A percentile compares a stretch with the other conserved stretches of the same genome.
These are phyloP conservation scores for Amphimallon solstitiale DNA, from an alignment of 2,888 invertebrate species.

Conservation along the genomic window DNA sequence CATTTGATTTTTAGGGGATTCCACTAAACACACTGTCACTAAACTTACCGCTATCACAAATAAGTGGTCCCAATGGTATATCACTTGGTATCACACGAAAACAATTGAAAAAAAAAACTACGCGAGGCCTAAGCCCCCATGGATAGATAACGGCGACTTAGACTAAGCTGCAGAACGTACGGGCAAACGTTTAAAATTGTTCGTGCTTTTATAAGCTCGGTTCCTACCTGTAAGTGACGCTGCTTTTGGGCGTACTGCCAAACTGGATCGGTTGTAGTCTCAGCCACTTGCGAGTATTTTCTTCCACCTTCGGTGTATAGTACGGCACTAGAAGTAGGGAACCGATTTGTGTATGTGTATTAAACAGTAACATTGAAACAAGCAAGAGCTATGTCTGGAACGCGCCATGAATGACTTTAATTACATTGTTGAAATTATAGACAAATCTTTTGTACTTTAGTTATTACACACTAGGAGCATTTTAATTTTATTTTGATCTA, in stretches of 20 bases:
- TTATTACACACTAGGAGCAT: neutral
- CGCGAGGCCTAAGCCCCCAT: constrained; percentile 59
- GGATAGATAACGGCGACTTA: constrained; percentile 43
- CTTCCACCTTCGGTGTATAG: constrained; percentile 22
- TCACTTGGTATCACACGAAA: constrained; percentile 52
- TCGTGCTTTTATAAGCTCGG: constrained; percentile 71
- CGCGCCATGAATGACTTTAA: constrained; percentile 25
- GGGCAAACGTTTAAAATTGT: constrained; percentile 66
- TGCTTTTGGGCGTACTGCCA: constrained; percentile 54
- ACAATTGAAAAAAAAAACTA: constrained; percentile 46
- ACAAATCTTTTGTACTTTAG: constrained; percentile 16
- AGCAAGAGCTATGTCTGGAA: constrained; percentile 24
- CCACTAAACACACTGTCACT: constrained; percentile 41
- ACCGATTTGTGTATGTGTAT: constrained; percentile 1
- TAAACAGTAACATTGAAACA: constrained; percentile 22
- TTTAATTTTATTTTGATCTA: neutral
- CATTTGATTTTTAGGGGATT: constrained; percentile 13
- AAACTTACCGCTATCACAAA: constrained; percentile 62
- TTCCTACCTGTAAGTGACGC: constrained; percentile 65
- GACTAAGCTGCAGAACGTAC: constrained; percentile 68
- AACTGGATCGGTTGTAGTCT: constrained; percentile 50
- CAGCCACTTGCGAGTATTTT: constrained; percentile 34
- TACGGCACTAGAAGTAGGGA: constrained; percentile 9
- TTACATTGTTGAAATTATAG: constrained; percentile 22
- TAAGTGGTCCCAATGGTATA: constrained; percentile 58